These are phyloP conservation scores for Plodia interpunctella DNA, from an alignment of 1,140 invertebrate genomes.

Conservation along the genomic window DNA sequence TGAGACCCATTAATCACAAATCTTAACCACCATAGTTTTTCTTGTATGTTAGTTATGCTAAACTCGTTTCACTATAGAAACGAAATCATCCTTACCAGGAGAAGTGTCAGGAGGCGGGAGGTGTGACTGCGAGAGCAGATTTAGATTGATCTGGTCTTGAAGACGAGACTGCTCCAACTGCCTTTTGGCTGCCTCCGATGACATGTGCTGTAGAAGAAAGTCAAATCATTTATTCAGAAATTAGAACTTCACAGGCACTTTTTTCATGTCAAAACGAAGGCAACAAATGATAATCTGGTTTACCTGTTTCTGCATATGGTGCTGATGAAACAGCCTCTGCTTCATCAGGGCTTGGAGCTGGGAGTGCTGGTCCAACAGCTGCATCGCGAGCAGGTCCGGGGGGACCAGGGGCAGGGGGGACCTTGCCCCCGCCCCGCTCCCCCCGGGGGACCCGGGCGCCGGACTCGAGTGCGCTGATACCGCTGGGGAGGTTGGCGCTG, in stretches of 20 bases:
- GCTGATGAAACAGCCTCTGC: constrained; percentile 70
- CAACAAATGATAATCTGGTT: background rate
- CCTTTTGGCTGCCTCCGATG: constrained; percentile 60
- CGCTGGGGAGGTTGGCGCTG: constrained; percentile 57
- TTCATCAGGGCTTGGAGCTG: constrained; percentile 74
- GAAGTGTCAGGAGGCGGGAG: constrained; percentile 61
- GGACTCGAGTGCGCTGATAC: constrained; percentile 57
- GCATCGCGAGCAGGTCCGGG: constrained; percentile 68
- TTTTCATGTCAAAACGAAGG: too few species aligned
- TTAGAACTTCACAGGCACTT: too few species aligned
- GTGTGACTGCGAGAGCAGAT: constrained; percentile 66
- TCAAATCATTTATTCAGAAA: constrained; percentile 9
- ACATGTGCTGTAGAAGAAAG: constrained; percentile 55
- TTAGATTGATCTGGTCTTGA: constrained; percentile 71
- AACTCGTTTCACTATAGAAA: background rate
- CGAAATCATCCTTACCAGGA: constrained; percentile 38
- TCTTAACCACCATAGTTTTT: too few species aligned
- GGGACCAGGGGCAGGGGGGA: constrained; percentile 58
- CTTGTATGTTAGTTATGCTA: too few species aligned
- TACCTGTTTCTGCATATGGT: constrained; percentile 76
- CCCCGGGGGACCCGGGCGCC: constrained; percentile 53
- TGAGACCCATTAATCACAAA: too few species aligned
- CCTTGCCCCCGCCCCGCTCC: constrained; percentile 38
- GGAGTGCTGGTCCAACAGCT: constrained; percentile 68
- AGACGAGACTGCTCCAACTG: constrained; percentile 70